phyloP scores from a whole-genome alignment of 2,888 invertebrate species.

The Ormyrus pomaceus region DNA sequence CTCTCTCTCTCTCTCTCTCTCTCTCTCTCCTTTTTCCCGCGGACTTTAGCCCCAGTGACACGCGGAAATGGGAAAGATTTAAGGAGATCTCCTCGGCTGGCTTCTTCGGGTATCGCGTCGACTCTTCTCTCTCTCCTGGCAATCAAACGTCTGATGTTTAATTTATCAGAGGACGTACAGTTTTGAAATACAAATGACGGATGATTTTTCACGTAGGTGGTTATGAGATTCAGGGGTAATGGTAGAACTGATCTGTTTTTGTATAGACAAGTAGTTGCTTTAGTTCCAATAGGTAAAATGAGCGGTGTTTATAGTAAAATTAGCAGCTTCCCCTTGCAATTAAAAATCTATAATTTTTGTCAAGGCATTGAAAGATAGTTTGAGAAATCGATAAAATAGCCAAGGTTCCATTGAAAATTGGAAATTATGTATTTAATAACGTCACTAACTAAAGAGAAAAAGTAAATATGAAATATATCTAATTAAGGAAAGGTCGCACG shows the following conservation, averaged over 20 bases:
- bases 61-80: constrained; percentile 48
- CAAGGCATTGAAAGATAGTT: too few relatives aligned
- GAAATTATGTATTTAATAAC: neutral
- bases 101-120: neutral
- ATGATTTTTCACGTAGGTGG: neutral
- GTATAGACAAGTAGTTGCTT: too few relatives aligned
- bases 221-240: neutral
- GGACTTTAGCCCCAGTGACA: constrained; percentile 6
- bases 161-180: constrained; percentile 41
- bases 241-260: too few relatives aligned
- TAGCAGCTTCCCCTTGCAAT: too few relatives aligned
- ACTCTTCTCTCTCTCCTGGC: neutral
- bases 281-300: too few relatives aligned
- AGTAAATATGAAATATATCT: neutral
- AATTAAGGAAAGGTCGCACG: too few relatives aligned
- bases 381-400: too few relatives aligned
- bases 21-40: neutral
- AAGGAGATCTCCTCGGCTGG: constrained; percentile 11
- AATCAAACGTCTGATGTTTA: constrained; percentile 39
- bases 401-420: too few relatives aligned
- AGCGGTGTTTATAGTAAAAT: too few relatives aligned
- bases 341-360: too few relatives aligned
- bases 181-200: constrained; percentile 4
- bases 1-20: neutral
- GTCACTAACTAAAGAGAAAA: neutral